Conservation (phyloP, 2,113 vertebrate genomes). For the Aplodontia rufa region DNA sequence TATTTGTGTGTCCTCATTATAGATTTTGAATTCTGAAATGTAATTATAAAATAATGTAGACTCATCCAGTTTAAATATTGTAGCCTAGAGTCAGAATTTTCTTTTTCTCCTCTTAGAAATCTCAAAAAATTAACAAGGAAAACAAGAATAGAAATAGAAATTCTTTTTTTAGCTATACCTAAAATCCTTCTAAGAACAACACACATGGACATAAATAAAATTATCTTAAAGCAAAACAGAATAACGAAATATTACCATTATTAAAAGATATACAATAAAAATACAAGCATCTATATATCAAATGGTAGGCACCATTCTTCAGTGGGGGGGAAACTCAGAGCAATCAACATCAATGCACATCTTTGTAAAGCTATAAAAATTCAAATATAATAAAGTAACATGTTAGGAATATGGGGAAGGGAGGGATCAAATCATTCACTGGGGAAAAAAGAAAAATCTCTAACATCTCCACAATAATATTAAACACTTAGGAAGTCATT, state of each 20-base stretch:
- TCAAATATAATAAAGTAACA: background rate
- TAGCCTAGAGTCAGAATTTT: background rate
- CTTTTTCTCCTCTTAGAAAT: background rate
- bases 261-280: background rate
- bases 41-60: background rate
- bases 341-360: background rate
- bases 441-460: background rate
- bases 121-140: background rate
- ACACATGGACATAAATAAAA: background rate
- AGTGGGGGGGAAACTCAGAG: background rate
- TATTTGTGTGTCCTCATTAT: background rate
- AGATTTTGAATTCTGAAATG: constrained; percentile 1
- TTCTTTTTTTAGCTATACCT: background rate
- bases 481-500: background rate
- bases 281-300: background rate
- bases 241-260: background rate
- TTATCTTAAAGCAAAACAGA: background rate
- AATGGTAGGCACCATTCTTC: background rate
- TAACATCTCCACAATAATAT: background rate
- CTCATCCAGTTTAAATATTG: background rate
- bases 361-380: background rate
- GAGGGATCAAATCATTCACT: background rate
- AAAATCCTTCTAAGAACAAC: background rate
- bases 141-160: background rate
- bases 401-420: background rate